phyloP scores from a whole-genome alignment of 2,888 invertebrate species.

The Melanophora roralis region DNA sequence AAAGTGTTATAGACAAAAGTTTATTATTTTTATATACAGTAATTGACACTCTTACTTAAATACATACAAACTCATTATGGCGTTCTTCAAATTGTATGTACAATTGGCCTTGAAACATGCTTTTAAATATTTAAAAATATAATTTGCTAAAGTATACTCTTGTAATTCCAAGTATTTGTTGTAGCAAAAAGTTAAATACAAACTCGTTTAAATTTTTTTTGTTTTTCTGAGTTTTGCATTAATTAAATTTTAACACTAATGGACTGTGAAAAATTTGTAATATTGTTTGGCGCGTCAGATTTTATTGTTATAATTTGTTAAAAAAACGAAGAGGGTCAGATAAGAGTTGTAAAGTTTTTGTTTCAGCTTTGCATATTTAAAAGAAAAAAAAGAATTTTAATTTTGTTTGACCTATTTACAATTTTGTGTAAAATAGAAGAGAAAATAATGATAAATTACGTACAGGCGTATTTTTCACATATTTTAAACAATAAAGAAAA shows the following conservation, averaged over 20 bases:
- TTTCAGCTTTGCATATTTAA: too few relatives aligned
- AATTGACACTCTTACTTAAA: too few relatives aligned
- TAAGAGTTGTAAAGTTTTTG: too few relatives aligned
- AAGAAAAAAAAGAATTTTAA: neutral
- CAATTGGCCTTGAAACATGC: neutral
- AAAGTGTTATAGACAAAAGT: too few relatives aligned
- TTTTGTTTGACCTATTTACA: neutral
- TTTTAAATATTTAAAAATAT: neutral
- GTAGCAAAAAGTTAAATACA: neutral
- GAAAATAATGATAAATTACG: too few relatives aligned
- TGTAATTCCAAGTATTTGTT: neutral
- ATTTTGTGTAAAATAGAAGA: too few relatives aligned
- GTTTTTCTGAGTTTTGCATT: neutral
- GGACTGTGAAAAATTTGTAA: constrained; percentile 21
- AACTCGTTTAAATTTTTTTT: neutral
- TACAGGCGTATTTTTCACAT: too few relatives aligned
- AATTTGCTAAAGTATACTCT: neutral
- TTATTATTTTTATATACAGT: too few relatives aligned
- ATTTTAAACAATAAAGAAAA: too few relatives aligned
- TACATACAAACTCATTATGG: too few relatives aligned
- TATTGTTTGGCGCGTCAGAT: neutral
- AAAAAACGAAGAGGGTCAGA: neutral
- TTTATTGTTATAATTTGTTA: neutral
- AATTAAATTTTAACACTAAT: constrained; percentile 47
- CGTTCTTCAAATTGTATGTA: neutral